A percentile compares a stretch with the other conserved stretches of the same genome.
Conservation (phyloP, 30 jellyfish, hydroid and myxozoan species). For the Chrysaora quinquecirrha region DNA sequence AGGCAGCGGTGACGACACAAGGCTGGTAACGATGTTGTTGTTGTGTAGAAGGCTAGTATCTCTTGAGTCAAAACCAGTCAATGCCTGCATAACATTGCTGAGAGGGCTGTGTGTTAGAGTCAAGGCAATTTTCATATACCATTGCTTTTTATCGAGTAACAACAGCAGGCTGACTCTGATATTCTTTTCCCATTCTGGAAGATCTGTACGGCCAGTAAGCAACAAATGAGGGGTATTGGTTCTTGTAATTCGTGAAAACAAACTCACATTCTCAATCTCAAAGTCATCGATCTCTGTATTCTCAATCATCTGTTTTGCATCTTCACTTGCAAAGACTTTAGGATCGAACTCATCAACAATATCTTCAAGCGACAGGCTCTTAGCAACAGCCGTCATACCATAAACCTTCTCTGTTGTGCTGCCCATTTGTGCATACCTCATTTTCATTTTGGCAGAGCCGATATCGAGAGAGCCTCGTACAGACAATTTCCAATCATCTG, state of each 20-base stretch:
- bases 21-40: slow-evolving; percentile 86
- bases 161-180: slow-evolving; percentile 81
- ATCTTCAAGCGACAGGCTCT: slow-evolving; percentile 71
- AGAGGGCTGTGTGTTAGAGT: slow-evolving; percentile 87
- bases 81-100: slow-evolving; percentile 92
- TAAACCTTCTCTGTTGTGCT: slow-evolving; percentile 78
- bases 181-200: slow-evolving; percentile 93
- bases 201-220: slow-evolving; percentile 83
- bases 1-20: slow-evolving; percentile 88
- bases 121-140: slow-evolving; percentile 91
- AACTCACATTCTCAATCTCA: slow-evolving; percentile 68
- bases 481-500: slow-evolving; percentile 85
- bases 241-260: slow-evolving; percentile 89
- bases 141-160: slow-evolving; percentile 60
- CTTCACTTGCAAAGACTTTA: slow-evolving; percentile 65
- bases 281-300: slow-evolving; percentile 85
- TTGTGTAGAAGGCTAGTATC: slow-evolving; percentile 86
- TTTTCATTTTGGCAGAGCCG: slow-evolving; percentile 75
- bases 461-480: slow-evolving; percentile 85
- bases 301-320: slow-evolving; percentile 81
- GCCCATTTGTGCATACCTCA: slow-evolving; percentile 89
- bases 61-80: slow-evolving; percentile 87
- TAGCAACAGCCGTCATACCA: slow-evolving; percentile 89
- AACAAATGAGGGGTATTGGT: slow-evolving; percentile 90
- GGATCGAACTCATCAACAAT: slow-evolving; percentile 92